phyloP scores from a whole-genome alignment of 2,113 vertebrate genomes.

The Bubo scandiacus region DNA sequence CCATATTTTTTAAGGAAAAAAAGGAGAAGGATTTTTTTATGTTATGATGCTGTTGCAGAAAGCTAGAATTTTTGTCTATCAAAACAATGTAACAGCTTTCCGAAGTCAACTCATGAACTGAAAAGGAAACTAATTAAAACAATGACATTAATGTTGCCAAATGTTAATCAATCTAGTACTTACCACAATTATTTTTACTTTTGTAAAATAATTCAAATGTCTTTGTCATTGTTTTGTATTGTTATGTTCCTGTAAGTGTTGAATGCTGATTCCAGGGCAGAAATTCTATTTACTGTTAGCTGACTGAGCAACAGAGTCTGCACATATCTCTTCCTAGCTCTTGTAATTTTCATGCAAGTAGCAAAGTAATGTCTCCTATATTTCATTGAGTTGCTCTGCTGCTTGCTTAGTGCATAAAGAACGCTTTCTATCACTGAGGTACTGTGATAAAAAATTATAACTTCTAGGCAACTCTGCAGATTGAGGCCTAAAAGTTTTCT shows the following conservation, averaged over 20 bases:
- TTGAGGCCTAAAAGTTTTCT: neutral
- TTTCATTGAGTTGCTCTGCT: neutral
- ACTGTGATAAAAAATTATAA: neutral
- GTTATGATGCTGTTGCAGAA: slow-evolving; percentile 31
- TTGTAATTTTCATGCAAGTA: neutral
- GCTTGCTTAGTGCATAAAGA: neutral
- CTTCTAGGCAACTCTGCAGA: neutral
- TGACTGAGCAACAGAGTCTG: neutral
- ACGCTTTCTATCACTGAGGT: neutral
- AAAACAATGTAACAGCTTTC: slow-evolving; percentile 5
- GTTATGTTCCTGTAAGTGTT: slow-evolving; percentile 34
- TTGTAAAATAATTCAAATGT: neutral
- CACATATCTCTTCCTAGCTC: neutral
- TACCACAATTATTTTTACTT: slow-evolving; percentile 30
- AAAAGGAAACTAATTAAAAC: slow-evolving; percentile 41
- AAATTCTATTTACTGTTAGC: neutral
- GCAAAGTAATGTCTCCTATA: neutral
- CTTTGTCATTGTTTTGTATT: slow-evolving; percentile 3
- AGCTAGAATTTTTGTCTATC: slow-evolving; percentile 11
- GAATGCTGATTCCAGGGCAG: neutral
- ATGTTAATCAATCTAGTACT: slow-evolving; percentile 19
- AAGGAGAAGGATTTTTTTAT: neutral
- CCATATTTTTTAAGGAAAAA: slow-evolving; percentile 29
- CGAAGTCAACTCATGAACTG: slow-evolving; percentile 6
- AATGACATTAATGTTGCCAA: slow-evolving; percentile 28